A percentile compares a stretch with the other conserved stretches of the same genome.
Conservation (phyloP, 2,113 vertebrate species). For the Seriola rivoliana region DNA sequence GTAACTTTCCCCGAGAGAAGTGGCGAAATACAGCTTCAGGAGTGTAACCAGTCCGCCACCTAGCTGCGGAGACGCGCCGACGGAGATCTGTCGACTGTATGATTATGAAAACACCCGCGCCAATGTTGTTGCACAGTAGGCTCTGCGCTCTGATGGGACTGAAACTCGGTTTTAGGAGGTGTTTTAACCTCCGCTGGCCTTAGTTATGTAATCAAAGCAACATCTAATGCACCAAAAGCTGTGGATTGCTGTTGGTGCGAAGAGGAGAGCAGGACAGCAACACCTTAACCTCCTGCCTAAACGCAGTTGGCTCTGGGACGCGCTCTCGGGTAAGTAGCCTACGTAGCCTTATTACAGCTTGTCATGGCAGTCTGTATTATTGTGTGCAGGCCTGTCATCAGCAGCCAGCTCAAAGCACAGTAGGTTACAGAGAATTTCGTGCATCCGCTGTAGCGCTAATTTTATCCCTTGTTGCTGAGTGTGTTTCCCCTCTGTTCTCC, state of each 20-base stretch:
- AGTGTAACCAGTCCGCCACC: constrained; percentile 74
- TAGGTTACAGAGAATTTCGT: constrained; percentile 40
- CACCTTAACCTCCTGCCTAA: constrained; percentile 73
- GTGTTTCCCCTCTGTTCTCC: constrained; percentile 36
- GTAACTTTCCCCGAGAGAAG: constrained; percentile 74
- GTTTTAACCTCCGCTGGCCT: constrained; percentile 66
- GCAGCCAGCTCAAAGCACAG: constrained; percentile 50
- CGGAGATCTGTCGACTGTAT: constrained; percentile 66
- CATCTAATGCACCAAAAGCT: constrained; percentile 67
- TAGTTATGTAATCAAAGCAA: constrained; percentile 76
- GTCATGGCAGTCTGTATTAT: constrained; percentile 72
- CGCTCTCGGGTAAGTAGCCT: constrained; percentile 82
- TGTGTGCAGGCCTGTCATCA: constrained; percentile 77
- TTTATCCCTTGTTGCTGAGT: constrained; percentile 79
- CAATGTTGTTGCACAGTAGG: constrained; percentile 76
- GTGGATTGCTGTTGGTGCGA: constrained; percentile 55
- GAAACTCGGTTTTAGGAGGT: constrained; percentile 72
- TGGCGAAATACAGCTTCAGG: constrained; percentile 47
- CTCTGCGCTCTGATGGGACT: constrained; percentile 65
- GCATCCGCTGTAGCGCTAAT: constrained; percentile 80
- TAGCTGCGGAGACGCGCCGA: constrained; percentile 77
- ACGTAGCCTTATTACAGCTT: constrained; percentile 78
- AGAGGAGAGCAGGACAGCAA: constrained; percentile 65
- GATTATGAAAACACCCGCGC: constrained; percentile 84
- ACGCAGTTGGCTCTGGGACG: constrained; percentile 82